These are phyloP conservation scores for Buceros bicornis DNA, from an alignment of 2,797 vertebrate species.

Conservation along the genomic window DNA sequence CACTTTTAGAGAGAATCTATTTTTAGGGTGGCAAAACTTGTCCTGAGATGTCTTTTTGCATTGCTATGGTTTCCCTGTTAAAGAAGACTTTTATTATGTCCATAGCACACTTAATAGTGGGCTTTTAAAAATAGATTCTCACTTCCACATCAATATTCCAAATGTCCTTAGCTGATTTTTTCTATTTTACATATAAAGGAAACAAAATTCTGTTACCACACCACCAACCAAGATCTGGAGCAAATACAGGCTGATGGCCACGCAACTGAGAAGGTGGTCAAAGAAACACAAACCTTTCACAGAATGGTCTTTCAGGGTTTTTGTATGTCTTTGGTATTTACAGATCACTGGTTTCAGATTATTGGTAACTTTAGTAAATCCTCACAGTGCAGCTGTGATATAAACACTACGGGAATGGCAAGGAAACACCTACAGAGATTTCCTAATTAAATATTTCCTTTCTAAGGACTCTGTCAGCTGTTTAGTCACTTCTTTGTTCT, in stretches of 20 bases:
- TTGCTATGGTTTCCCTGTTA: background rate
- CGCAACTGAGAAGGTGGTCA: background rate
- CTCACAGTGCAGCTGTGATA: background rate
- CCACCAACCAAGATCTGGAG: background rate
- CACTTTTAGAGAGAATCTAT: background rate
- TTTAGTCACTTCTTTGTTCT: background rate
- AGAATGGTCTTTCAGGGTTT: background rate
- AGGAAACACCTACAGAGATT: background rate
- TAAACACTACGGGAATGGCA: background rate
- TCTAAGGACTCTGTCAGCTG: background rate
- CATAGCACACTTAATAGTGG: rapidly evolving
- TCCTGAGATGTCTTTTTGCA: background rate
- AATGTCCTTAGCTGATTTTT: background rate
- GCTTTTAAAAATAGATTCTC: background rate
- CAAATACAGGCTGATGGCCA: background rate
- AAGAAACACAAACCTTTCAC: background rate
- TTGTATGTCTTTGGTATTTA: background rate
- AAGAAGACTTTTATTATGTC: background rate
- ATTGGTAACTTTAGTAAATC: background rate
- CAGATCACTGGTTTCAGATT: background rate
- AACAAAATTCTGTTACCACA: background rate
- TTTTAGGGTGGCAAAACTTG: background rate
- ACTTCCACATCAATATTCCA: background rate
- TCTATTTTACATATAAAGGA: background rate
- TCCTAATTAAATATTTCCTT: background rate